Base-by-base conservation (phyloP, 2,888 invertebrate genomes). In the Biston stratarius region DNA sequence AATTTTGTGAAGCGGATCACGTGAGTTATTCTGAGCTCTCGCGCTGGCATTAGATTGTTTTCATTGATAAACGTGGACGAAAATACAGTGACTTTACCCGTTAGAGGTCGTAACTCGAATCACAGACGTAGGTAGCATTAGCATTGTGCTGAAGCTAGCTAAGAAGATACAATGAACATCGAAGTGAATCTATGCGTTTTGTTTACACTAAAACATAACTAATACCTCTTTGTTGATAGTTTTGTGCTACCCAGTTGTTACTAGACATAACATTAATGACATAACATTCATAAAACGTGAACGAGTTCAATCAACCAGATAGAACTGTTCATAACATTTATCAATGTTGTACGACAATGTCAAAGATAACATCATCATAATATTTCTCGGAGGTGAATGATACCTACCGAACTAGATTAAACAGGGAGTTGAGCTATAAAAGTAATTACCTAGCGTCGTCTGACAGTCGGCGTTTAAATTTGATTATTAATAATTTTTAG, bases 21-120 rank as follows among this genome's bases (percentile, higher is more conserved):
- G 69, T 68, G 67, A 70, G 69, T 65, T 71, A 74, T 71, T 72
- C 68, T 66, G 62, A 65, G 59, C 45, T 2, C 24, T 24, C 24
- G 24, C 24, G 67, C 59, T 67, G 51, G 48, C 64, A 57, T 51
- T 69, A 71, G 69, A 57, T 67, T 63, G 55, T 69, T 72, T 74
- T 74, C 66, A 72, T 75, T 70, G 71, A 74, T 69, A 72, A 72
- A 52, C 38, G 69, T 52, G 57, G 61, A 64, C 58, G 64, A 71
- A 72, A 73, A 71, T 69, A 70, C 70, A 72, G 61, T 69, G 58
- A 69, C 60, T 67, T 64, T 70, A 53, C 47, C 52, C 55, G 51
- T 49, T 60, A 64, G 67, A 71, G 71, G 73, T 69, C 73, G 67
- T 47, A 59, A 38, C 67, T 57, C 44, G 48, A 24, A 24, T 24